Evolutionary conservation across 2,113 vertebrate genomes (phyloP).

Genomic region (Piprites chloris): DNA sequence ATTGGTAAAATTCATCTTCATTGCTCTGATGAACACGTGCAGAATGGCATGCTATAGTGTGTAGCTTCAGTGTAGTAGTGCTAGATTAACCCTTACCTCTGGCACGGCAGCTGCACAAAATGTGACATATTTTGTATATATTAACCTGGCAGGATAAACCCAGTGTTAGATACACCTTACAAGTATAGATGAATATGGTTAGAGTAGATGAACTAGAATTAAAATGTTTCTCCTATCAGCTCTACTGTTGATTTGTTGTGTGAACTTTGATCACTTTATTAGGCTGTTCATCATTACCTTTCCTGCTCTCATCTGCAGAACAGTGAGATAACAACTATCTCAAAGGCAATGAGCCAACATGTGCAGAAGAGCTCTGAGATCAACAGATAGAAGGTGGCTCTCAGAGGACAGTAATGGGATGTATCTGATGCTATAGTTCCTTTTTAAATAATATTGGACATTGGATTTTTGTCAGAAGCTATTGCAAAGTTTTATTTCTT

Average conservation of each 20-base stretch:
- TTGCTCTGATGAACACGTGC: not conserved
- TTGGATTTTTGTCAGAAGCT: not conserved
- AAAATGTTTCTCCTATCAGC: not conserved
- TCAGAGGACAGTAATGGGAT: not conserved
- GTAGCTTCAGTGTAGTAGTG: not conserved
- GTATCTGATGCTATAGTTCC: not conserved
- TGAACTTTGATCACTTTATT: not conserved
- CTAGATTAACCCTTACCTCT: not conserved
- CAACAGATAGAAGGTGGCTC: not conserved
- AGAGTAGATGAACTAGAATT: not conserved
- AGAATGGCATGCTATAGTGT: not conserved
- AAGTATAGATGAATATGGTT: not conserved
- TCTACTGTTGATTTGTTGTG: not conserved
- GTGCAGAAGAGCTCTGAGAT: not conserved
- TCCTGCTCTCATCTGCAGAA: not conserved
- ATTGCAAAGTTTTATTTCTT: not conserved
- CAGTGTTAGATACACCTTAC: not conserved
- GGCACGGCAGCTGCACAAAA: not conserved
- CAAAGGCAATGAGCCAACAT: not conserved
- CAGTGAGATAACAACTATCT: not conserved
- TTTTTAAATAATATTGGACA: not conserved
- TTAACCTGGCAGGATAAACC: not conserved
- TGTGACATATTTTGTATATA: not conserved
- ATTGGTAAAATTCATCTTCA: not conserved
- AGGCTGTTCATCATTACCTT: not conserved